Conservation (phyloP, 2,888 invertebrate genomes). For the Nymphalis c-album region DNA sequence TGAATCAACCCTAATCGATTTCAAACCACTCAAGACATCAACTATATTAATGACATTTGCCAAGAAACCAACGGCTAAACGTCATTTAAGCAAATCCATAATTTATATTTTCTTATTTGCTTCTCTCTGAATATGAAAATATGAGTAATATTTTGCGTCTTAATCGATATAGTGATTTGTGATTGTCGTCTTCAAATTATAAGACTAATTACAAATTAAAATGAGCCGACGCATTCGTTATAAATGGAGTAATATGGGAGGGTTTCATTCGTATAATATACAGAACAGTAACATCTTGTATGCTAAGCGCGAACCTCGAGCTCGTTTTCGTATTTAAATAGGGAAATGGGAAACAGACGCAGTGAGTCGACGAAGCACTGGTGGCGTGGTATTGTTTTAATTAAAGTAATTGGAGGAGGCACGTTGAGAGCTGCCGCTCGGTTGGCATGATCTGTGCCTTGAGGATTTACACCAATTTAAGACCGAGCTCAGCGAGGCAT, state of each 20-base stretch:
- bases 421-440: constrained; percentile 74
- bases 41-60: constrained; percentile 55
- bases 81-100: constrained; percentile 11
- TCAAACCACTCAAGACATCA: constrained; percentile 62
- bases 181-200: neutral
- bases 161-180: no score
- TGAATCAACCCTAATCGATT: constrained; percentile 80
- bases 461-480: constrained; percentile 80
- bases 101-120: constrained; percentile 27
- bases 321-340: constrained; percentile 81
- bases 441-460: constrained; percentile 78
- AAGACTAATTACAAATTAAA: constrained; percentile 7
- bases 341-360: constrained; percentile 80
- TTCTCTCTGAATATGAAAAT: constrained; percentile 18
- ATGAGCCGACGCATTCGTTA: constrained; percentile 18
- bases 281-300: constrained; percentile 74
- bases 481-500: constrained; percentile 69
- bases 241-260: constrained; percentile 43
- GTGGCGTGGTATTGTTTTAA: constrained; percentile 80
- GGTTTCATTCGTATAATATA: constrained; percentile 50
- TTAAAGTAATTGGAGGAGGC: constrained; percentile 82
- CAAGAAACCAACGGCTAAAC: constrained; percentile 32
- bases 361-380: constrained; percentile 77
- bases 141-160: no score
- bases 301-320: constrained; percentile 71